Conservation (phyloP, 2,888 invertebrate species). For the Acholoe squamosa region DNA sequence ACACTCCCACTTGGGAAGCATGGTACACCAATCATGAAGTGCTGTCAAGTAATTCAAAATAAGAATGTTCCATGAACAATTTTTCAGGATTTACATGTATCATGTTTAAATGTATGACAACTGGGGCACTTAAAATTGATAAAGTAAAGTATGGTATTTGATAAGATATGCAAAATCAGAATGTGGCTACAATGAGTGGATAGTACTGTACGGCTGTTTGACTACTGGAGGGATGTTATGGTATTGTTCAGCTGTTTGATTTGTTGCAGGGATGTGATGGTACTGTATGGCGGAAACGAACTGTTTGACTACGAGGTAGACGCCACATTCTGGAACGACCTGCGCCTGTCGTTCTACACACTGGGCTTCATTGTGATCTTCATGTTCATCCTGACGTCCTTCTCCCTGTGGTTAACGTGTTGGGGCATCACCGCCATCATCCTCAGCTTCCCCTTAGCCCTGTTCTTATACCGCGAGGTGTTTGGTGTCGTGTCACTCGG, state of each 20-base stretch:
- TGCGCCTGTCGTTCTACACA: slow-evolving; percentile 76
- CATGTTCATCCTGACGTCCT: slow-evolving; percentile 79
- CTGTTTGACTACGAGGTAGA: slow-evolving; percentile 81
- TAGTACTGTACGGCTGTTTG: no score
- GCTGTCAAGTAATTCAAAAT: no score
- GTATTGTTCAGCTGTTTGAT: no score
- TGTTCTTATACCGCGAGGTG: slow-evolving; percentile 79
- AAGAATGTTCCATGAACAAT: no score
- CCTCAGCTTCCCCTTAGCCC: slow-evolving; percentile 78
- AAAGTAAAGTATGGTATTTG: no score
- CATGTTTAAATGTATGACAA: no score
- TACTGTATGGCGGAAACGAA: slow-evolving; percentile 80
- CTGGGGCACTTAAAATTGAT: no score
- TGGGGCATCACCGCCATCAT: slow-evolving; percentile 76
- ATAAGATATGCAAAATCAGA: no score
- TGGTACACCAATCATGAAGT: no score
- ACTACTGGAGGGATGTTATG: slow-evolving; percentile 76
- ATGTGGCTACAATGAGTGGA: no score
- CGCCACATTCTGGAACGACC: slow-evolving; percentile 78
- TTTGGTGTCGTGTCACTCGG: slow-evolving; percentile 77
- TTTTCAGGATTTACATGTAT: no score
- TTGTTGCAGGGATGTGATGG: slow-evolving; percentile 75
- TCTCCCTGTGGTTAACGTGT: slow-evolving; percentile 78
- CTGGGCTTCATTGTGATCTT: slow-evolving; percentile 75
- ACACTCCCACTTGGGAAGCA: no score